Base-by-base conservation (phyloP, 2,888 invertebrate species). In the Lasius fuliginosus region DNA sequence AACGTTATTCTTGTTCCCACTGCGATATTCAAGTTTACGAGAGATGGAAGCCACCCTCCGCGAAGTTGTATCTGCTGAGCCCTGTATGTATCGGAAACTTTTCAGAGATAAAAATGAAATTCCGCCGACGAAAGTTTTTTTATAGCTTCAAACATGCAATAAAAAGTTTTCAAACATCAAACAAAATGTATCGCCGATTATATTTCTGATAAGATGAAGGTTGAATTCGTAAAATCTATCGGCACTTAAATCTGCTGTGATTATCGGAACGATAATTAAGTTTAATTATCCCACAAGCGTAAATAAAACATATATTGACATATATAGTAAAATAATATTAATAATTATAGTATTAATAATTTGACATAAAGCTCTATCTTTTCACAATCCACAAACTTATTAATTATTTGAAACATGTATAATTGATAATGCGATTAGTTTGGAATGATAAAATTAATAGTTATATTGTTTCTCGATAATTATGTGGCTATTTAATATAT, bases 21-120 rank as follows among this genome's bases (percentile, higher is more conserved):
- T 58, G 42, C 42, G 42, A 58, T 58, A 58, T 71, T 71, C 71
- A 79, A 69, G 58, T 69, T 79, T 58, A 53, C 40, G 58, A 69
- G 58, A 18, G 11, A 69, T 42, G 53, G 23, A 42, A 60, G 58
- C 42, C 33, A 69, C 56, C 5, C 30, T 69, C 30, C 6, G 33
- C 71, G 42, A 33, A 79, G 71, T 71, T 81, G 53, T 60, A 58
- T 33, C 40, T 18, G 33, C 36, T 33, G 71, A 58, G 15, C 36
- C 12, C 33, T 30, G 36, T 73, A 60, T 23, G 46, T 73, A 81
- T 81, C 58, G 33, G 23, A 71, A 79, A 79, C 42, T 79, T 23
- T 79, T 42, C 60, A 18, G 15, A 46, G 73, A 81, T 81, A 60
- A 81, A 73, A 73, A 81, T 60, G 46, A 73, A 49, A 81, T 81